Conservation (phyloP, 2,888 invertebrate genomes). For the Cyrtodaria siliqua region DNA sequence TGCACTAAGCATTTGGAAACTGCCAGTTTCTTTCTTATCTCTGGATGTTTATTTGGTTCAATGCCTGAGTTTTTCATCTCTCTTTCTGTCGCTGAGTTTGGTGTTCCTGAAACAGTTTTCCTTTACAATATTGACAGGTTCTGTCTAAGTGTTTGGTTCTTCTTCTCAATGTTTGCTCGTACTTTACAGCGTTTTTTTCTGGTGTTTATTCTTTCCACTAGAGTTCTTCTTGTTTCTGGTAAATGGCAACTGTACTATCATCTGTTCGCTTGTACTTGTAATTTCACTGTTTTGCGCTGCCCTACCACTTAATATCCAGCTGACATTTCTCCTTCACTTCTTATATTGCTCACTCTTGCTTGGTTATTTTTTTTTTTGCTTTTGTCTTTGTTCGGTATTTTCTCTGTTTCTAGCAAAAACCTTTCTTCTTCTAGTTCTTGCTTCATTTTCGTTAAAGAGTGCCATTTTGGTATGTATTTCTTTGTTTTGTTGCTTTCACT, state of each 20-base stretch:
- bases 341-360: too few relatives aligned
- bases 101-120: too few relatives aligned
- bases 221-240: too few relatives aligned
- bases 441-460: conserved; percentile 9
- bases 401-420: neutral
- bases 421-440: neutral
- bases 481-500: conserved; percentile 17
- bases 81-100: conserved; percentile 4
- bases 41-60: conserved; percentile 8
- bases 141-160: neutral
- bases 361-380: too few relatives aligned
- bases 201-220: conserved; percentile 7
- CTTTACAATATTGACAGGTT: too few relatives aligned
- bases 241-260: too few relatives aligned
- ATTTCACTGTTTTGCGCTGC: too few relatives aligned
- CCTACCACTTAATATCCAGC: too few relatives aligned
- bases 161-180: neutral
- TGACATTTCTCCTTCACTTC: too few relatives aligned
- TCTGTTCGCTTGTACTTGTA: neutral
- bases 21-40: conserved; percentile 18
- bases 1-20: too few relatives aligned
- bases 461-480: conserved; percentile 11
- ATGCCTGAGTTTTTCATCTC: conserved; percentile 17
- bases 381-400: neutral
- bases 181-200: neutral